Percentiles rank a stretch among this genome's conserved stretches.
These are phyloP conservation scores for Podarcis lilfordi DNA, from an alignment of 2,797 vertebrate species.

Conservation along the genomic window DNA sequence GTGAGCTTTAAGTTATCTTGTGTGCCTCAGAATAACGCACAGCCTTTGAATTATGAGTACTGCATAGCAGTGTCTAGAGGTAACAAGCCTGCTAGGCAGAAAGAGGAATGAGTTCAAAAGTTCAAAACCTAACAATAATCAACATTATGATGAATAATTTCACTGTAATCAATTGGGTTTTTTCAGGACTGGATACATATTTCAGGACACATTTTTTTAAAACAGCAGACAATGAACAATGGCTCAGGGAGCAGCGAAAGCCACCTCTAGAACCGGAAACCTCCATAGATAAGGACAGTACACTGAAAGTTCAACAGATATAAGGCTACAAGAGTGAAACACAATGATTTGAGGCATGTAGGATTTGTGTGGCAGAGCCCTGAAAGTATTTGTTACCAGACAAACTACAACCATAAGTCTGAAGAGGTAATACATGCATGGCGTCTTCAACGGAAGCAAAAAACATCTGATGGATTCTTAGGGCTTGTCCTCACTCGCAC, in stretches of 20 bases:
- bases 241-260: background rate
- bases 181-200: background rate
- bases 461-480: background rate
- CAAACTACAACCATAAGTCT: background rate
- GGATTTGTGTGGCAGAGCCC: background rate
- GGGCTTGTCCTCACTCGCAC: no score
- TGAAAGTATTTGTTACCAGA: background rate
- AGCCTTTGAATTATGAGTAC: conserved; percentile 7
- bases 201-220: background rate
- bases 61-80: background rate
- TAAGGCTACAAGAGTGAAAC: background rate
- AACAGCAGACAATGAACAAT: background rate
- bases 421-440: background rate
- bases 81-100: conserved; percentile 11
- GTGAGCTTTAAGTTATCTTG: conserved; percentile 11
- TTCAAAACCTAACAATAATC: background rate
- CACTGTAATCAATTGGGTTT: background rate
- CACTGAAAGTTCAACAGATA: background rate
- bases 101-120: background rate
- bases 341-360: background rate
- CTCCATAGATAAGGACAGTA: background rate
- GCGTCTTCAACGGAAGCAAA: background rate
- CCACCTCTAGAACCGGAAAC: background rate
- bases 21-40: conserved; percentile 1
- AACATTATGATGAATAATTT: background rate